Evolutionary conservation across 2,797 vertebrate genomes (phyloP), one percentile per base, ranked within the genome.

Genomic region (Clarias fuscus): DNA sequence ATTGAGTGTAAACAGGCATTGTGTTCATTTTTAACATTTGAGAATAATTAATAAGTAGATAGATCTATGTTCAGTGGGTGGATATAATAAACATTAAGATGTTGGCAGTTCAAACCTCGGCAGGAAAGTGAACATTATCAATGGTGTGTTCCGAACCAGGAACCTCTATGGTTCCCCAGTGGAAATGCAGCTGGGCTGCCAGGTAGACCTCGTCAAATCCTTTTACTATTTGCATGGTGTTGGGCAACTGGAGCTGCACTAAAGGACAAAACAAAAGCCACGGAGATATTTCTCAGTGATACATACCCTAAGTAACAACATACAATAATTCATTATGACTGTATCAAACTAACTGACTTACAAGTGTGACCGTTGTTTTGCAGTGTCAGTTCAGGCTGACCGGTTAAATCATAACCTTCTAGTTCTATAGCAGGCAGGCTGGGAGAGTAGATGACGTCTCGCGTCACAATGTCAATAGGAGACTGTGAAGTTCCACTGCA

Each of bases 361-460:
- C 97, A 91, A 0, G 96, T 97, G 89, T 97, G 97, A 2, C 96
- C 96, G 0, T 97, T 97, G 92, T 97, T 97, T 78, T 64, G 82
- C 84, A 97, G 91, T 3, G 40, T 89, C 33, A 97, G 91, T 20
- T 40, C 48, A 4, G 91, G n/a, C 0, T 3, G 82, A 27, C 91
- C 89, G 0, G 92, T 91, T 75, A 96, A 89, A 76, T 93, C 92
- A 59, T 96, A 97, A 22, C 95, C 96, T 0, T 94, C 90, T 58
- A 97, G 92, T 37, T 91, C 84, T 71, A 95, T 93, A 0, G 91
- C 75, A 5, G 77, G 76, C 78, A 97, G 92, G 0, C 85, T 88
- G 0, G 90, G 85, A 53, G 94, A 91, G 11, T 89, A 90, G 1
- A 30, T 64, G 37, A 93, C 85, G 13, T 79, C 86, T 67, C 81